Evolutionary conservation across 2,797 vertebrate genomes (phyloP).

Genomic region (Meda fulgida): DNA sequence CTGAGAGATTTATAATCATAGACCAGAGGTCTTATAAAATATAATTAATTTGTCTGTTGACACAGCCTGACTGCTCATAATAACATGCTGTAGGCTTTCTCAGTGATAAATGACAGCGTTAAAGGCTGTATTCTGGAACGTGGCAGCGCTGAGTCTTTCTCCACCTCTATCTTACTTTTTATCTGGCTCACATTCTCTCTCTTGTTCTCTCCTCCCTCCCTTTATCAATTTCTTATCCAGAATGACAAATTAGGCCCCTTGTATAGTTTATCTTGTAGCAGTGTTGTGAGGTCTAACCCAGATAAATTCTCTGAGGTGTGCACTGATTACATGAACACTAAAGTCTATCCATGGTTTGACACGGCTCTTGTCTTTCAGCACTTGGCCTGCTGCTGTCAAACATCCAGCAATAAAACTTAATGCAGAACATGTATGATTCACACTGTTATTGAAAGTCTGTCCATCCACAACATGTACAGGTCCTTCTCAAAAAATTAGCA

Average conservation of each 20-base stretch:
- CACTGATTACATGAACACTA: constrained; percentile 34
- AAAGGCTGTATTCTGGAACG: constrained; percentile 22
- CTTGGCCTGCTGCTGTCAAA: constrained; percentile 7
- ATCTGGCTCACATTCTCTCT: constrained; percentile 12
- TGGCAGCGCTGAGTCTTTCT: constrained; percentile 9
- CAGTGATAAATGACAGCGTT: constrained; percentile 18
- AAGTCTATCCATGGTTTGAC: neutral
- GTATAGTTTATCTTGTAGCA: constrained; percentile 33
- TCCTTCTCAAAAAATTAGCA: too few species aligned
- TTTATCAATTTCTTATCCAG: constrained; percentile 38
- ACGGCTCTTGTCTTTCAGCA: neutral
- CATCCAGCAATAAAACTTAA: neutral
- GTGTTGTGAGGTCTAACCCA: constrained; percentile 24
- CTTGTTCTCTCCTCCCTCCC: constrained; percentile 7
- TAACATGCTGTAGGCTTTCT: constrained; percentile 33
- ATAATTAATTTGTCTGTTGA: constrained; percentile 34
- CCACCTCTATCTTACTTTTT: constrained; percentile 10
- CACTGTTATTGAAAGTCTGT: neutral
- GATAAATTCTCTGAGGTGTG: constrained; percentile 23
- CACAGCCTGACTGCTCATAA: constrained; percentile 29
- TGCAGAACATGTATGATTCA: neutral
- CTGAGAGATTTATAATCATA: constrained; percentile 28
- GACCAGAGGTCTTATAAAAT: constrained; percentile 31
- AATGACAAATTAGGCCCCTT: constrained; percentile 27
- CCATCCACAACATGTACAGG: neutral